Base-by-base conservation (phyloP, 2,888 invertebrate species). In the Lithodes maja region DNA sequence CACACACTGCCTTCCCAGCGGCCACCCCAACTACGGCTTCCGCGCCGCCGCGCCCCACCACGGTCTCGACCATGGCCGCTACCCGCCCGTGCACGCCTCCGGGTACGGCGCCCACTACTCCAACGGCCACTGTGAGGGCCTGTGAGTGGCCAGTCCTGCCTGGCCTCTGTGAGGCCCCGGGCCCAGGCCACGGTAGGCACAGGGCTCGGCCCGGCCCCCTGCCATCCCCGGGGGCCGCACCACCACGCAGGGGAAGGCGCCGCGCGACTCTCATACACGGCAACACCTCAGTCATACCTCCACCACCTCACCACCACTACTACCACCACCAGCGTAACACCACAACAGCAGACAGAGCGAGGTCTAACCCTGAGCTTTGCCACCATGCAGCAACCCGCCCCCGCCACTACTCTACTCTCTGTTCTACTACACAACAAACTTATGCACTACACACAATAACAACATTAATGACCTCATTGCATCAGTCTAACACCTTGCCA, bases 1-100 rank as follows among this genome's bases (percentile, higher is more conserved):
- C 90, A 90, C 90, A 90, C 91, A 91, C 90, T 91, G 91, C 91
- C 91, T 91, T 90, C 86, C 88, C 87, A 87, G 86, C 78, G 91
- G 90, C 89, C 91, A 90, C 53, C 89, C 90, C 78, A 88, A 83
- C 75, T 89, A 71, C 79, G 86, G 89, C 77, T 82, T 81, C 83
- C 74, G 89, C 89, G 88, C 88, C 75, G 75, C 75, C 74, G 69
- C 87, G 74, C 86, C 85, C 84, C 90, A 89, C n/a, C 86, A 90
- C 55, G 86, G 85, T 82, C 82, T 82, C 81, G 86, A 88, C 71
- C 81, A 85, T n/a, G 86, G 80, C 74, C 83, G 89, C 78, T 88
- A 85, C 83, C 83, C 88, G 69, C 86, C 86, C 79, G 85, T 89
- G 15, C 75, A 90, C 69, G 81, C 90, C 77, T 69, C 77, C 78